Evolutionary conservation across 2,888 invertebrate species (phyloP).

Genomic region (Limnephilus marmoratus): DNA sequence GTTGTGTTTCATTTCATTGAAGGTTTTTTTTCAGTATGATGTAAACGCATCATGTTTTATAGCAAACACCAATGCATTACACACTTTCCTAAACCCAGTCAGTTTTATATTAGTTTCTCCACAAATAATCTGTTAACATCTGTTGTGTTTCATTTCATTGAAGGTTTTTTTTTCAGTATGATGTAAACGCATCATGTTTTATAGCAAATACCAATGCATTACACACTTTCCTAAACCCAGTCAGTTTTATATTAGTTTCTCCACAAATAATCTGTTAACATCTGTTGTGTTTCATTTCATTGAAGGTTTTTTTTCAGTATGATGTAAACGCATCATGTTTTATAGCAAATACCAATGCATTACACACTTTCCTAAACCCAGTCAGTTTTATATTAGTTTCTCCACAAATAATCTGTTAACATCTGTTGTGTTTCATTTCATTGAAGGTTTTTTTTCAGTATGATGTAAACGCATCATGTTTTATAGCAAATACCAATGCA

Average conservation of each 20-base stretch:
- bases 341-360: too few species aligned
- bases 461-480: too few species aligned
- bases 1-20: neutral
- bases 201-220: too few species aligned
- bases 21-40: too few species aligned
- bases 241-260: neutral
- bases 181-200: neutral
- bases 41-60: too few species aligned
- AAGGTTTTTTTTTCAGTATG: conserved; percentile 27
- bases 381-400: neutral
- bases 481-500: too few species aligned
- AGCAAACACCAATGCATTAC: too few species aligned
- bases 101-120: neutral
- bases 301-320: neutral
- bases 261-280: neutral
- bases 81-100: neutral
- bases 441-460: neutral
- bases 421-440: neutral
- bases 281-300: neutral
- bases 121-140: neutral
- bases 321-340: too few species aligned
- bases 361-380: neutral
- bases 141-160: neutral
- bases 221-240: neutral
- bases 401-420: neutral